Evolutionary conservation across 1,140 invertebrate genomes (phyloP), one percentile per base, ranked within the genome.

Genomic region (Heliconius eleuchia): DNA sequence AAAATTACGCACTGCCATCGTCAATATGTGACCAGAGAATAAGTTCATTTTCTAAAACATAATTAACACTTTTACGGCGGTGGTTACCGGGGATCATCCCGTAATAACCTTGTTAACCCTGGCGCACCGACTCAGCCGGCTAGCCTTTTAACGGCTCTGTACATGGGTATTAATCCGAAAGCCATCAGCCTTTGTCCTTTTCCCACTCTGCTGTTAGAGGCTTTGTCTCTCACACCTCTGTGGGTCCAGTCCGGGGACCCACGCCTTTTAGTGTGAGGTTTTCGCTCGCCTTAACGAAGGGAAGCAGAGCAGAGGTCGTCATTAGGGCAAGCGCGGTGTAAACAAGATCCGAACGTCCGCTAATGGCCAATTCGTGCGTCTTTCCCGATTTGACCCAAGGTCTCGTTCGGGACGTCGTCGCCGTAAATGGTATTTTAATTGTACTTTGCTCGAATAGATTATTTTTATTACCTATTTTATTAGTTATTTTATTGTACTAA

Each of bases 281-380:
- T 93, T 92, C 91, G 89, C 91, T 93, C 88, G 91, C 92, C 91
- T 92, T 95, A 95, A 95, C 94, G 94, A 94, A 95, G 94, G 94
- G 94, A 94, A 94, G 89, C 91, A 92, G 91, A 93, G 92, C 93
- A 95, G 94, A 95, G 93, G 94, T 95, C 94, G 93, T 95, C 94
- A 95, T 95, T 94, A 95, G 93, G 93, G 91, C 94, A 93, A 94
- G 92, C 92, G 93, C 89, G 93, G 91, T 92, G 92, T 94, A 94
- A 94, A 94, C 92, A 94, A 93, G 92, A 91, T 92, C 91, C 90
- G 92, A 94, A 93, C 91, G 92, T 88, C 91, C 92, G 90, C 92
- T 94, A 93, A 94, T 94, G 92, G 92, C 89, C 89, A 94, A 94
- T 94, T 90, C 91, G 91, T 86, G 89, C 86, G 91, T 88, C 87